These are phyloP conservation scores for Takifugu rubripes DNA, from an alignment of 2,797 vertebrate species.

Conservation along the genomic window DNA sequence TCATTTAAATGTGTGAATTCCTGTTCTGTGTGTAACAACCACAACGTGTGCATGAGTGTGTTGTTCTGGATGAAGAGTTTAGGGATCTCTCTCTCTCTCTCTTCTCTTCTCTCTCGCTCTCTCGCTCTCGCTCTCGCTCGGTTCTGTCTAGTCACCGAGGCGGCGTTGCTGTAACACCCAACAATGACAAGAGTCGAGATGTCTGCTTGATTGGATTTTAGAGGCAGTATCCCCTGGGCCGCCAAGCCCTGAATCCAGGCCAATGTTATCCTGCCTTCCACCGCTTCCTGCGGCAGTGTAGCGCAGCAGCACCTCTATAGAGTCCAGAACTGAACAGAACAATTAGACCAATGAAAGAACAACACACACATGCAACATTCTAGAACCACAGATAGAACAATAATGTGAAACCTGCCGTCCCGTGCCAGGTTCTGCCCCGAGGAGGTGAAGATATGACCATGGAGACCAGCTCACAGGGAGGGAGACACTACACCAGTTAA, in stretches of 20 bases:
- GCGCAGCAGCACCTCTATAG: slow-evolving; percentile 32
- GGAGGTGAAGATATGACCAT: too few relatives aligned
- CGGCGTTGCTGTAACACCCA: slow-evolving; percentile 46
- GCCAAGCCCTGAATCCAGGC: slow-evolving; percentile 54
- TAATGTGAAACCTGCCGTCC: slow-evolving; percentile 13
- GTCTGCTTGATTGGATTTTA: slow-evolving; percentile 69
- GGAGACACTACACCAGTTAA: too few relatives aligned
- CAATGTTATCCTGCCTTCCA: slow-evolving; percentile 61
- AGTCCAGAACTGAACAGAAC: slow-evolving; percentile 50
- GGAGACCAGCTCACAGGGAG: too few relatives aligned
- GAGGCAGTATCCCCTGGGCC: slow-evolving; percentile 54
- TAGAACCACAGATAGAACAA: slow-evolving; percentile 24
- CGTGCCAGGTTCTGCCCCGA: background rate
- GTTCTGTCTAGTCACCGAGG: slow-evolving; percentile 36
- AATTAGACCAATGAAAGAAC: slow-evolving; percentile 50
- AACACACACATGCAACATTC: slow-evolving; percentile 8
- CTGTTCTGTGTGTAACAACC: too few relatives aligned
- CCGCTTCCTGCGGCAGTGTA: slow-evolving; percentile 58
- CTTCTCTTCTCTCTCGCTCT: too few relatives aligned
- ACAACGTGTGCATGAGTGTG: too few relatives aligned
- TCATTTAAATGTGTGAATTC: too few relatives aligned
- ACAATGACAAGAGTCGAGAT: slow-evolving; percentile 71
- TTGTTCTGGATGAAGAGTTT: too few relatives aligned
- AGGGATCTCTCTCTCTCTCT: background rate
- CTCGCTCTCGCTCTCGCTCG: background rate